Evolutionary conservation across 2,888 invertebrate species (phyloP), one percentile per base, ranked within the genome.

Genomic region (Melanophora roralis): DNA sequence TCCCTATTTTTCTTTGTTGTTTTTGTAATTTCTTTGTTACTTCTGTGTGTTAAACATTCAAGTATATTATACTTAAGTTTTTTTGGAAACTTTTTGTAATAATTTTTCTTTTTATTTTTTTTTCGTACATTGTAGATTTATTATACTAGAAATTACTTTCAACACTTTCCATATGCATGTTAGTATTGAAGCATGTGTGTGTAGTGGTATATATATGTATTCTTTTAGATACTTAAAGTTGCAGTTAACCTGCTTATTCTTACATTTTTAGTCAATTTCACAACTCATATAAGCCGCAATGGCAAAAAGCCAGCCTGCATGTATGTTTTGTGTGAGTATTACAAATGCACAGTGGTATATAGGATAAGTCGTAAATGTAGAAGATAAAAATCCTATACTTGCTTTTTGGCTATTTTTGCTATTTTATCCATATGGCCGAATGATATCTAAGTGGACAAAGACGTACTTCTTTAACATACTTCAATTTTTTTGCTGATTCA

Each of bases 141-240:
- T 83, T 82, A 75, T 68, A 77, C 78, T 73, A 79, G 80, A 80
- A 84, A 83, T 83, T 82, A 83, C 82, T 83, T 81, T 83, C 78
- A 82, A 77, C 83, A 75, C 69, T 80, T 76, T 80, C 27, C 38
- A 45, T 45, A 43, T 80, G 36, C 38, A 45, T 45, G 16, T 16
- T 14, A 43, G 14, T 43, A 43, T 40, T 9, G 16, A 27, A 14
- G 19, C 23, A 23, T 1, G 34, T 53, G 9, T 49, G 23, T 43
- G 43, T 7, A 45, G 16, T 6, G n/a, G 38, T 21, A 36, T 47
- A 53, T 47, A 40, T 38, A 27, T 47, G n/a, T 32, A 59, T 19
- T 34, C 55, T 69, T 76, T 55, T 49, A 53, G 32, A 59, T 60
- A 67, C 72, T 76, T 76, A 34, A 55, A 73, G 76, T 67, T 19